Percentiles rank a stretch among this genome's conserved stretches.
phyloP scores from a whole-genome alignment of 2,888 invertebrate genomes.

The Chrysolina americana region DNA sequence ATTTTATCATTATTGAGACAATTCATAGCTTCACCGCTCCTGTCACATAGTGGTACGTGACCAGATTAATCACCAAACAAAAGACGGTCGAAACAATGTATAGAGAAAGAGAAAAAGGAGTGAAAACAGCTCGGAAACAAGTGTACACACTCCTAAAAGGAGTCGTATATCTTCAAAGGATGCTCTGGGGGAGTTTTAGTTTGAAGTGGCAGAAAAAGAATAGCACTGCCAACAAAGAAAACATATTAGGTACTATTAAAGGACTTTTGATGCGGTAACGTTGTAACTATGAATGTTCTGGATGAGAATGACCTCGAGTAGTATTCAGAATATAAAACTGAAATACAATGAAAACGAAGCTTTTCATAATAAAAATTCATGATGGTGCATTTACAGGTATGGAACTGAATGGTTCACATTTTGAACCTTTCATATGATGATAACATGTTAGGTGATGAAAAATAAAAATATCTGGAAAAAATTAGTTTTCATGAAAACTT shows the following conservation, averaged over 20 bases:
- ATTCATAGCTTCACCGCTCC: background rate
- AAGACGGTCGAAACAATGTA: constrained; percentile 22
- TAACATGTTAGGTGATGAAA: no score
- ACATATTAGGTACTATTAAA: constrained; percentile 32
- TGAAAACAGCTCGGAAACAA: constrained; percentile 30
- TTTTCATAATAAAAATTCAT: background rate
- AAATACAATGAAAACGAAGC: background rate
- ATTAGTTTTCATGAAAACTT: no score
- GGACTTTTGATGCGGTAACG: constrained; percentile 2
- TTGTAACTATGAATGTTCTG: background rate
- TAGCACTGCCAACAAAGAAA: constrained; percentile 22
- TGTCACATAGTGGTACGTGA: constrained; percentile 8
- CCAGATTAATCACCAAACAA: constrained; percentile 33
- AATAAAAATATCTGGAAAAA: no score
- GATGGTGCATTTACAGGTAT: no score
- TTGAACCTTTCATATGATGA: no score
- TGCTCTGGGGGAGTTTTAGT: constrained; percentile 30
- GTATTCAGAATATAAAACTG: background rate
- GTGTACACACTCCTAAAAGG: constrained; percentile 36
- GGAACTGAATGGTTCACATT: no score
- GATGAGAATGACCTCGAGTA: background rate
- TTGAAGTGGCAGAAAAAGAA: constrained; percentile 29
- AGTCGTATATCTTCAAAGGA: constrained; percentile 38
- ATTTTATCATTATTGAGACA: background rate
- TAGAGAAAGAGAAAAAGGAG: constrained; percentile 21